A percentile compares a stretch with the other conserved stretches of the same genome.
Conservation (phyloP, 35 echinoderm and acorn worm genomes). For the Chiridota heheva region DNA sequence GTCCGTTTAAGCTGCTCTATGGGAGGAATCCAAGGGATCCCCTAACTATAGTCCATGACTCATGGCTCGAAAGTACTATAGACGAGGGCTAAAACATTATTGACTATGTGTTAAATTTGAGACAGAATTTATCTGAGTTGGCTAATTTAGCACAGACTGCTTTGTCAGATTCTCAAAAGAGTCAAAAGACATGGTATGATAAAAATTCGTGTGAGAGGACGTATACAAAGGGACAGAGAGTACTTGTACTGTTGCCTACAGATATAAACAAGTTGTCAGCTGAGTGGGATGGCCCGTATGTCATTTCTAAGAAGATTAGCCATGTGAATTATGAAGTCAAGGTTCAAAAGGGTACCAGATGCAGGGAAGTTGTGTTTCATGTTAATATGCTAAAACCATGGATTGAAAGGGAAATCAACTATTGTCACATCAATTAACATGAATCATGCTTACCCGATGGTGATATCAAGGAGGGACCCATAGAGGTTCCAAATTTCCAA, state of each 20-base stretch:
- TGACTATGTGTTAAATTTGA: constrained; percentile 21
- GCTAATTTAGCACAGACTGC: background rate
- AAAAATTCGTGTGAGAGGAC: constrained; percentile 11
- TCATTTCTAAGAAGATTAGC: constrained; percentile 10
- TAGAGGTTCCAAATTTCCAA: too few species aligned
- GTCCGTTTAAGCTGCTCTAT: constrained; percentile 23
- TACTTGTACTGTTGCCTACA: constrained; percentile 24
- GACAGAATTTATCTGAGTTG: constrained; percentile 2
- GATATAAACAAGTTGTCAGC: constrained; percentile 24
- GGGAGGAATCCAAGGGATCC: constrained; percentile 5
- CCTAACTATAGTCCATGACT: background rate
- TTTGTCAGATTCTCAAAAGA: background rate
- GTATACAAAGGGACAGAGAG: constrained; percentile 16
- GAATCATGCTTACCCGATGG: too few species aligned
- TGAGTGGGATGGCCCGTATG: constrained; percentile 58
- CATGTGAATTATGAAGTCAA: constrained; percentile 19
- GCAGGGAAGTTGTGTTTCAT: constrained; percentile 1
- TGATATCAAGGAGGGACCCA: too few species aligned
- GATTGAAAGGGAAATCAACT: background rate
- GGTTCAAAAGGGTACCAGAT: background rate
- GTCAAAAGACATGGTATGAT: constrained; percentile 38
- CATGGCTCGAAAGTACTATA: too few species aligned
- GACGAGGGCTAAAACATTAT: background rate
- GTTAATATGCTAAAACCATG: constrained; percentile 25
- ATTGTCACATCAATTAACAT: too few species aligned